Evolutionary conservation across 2,797 vertebrate genomes (phyloP), one percentile per base, ranked within the genome.

Genomic region (Falco berigora): DNA sequence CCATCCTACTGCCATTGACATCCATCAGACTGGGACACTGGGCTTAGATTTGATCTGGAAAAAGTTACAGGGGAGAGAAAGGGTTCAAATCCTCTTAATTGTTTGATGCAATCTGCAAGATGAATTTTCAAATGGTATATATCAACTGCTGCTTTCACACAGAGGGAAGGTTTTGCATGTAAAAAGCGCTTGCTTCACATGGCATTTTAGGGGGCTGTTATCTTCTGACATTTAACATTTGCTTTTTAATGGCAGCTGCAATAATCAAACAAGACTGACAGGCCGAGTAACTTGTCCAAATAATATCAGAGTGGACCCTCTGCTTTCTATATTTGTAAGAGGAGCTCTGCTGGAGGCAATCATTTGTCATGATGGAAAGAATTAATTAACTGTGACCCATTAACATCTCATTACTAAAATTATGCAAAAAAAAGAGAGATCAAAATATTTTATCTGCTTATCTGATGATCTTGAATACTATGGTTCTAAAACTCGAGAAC

Each of bases 221-320:
- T 66, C 53, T 95, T 94, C 68, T 96, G 80, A 83, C 89, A 95
- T 94, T 95, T 95, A 88, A 79, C 56, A 42, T 96, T 94, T 91
- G 27, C 52, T 93, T 90, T 62, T 91, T 88, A 95, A 82, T 89
- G 74, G 53, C 72, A 96, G n/a, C 61, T 90, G 38, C 75, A 92
- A 95, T 91, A 95, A 94, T 55, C 95, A 90, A 90, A 88, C n/a
- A 81, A 93, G 90, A 80, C 75, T 82, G 64, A 88, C 89, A 92
- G 82, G 74, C 52, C 88, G 69, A 77, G 75, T 76, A 91, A 93
- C 46, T 79, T 90, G 69, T 79, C 87, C 94, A 95, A 92, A 92
- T 82, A 90, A 80, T 44, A 92, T 42, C 83, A 93, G 68, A 94
- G 36, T 4, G 3, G 25, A 64, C 23, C 25, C 59, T 94, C 53